Evolutionary conservation across 2,113 vertebrate genomes (phyloP).

Genomic region (Calidris pygmaea): DNA sequence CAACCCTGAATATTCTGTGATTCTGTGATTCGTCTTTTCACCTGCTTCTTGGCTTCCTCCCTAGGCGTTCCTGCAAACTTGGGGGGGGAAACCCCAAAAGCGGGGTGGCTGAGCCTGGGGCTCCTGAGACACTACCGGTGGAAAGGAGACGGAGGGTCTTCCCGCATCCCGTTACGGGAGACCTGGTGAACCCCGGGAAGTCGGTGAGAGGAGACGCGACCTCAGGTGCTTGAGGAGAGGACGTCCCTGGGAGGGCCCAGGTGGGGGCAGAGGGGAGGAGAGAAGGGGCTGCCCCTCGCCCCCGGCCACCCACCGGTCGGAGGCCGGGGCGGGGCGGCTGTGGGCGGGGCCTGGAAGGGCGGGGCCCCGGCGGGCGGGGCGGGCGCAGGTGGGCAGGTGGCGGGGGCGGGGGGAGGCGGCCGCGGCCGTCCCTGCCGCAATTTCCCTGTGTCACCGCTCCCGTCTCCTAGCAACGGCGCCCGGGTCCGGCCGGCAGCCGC

Average conservation of each 20-base stretch:
- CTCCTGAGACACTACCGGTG: not conserved
- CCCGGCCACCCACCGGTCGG: not conserved
- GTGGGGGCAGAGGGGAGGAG: not conserved
- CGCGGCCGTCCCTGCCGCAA: too few species aligned
- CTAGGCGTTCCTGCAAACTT: not conserved
- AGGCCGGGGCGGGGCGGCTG: not conserved
- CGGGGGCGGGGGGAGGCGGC: too few species aligned
- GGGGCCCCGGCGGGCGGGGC: not conserved
- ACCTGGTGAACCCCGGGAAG: not conserved
- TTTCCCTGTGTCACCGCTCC: too few species aligned
- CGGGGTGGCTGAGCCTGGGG: not conserved
- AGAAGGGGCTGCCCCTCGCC: not conserved
- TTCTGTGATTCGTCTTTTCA: not conserved
- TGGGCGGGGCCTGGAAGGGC: not conserved
- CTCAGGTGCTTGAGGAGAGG: not conserved
- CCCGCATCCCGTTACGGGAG: not conserved
- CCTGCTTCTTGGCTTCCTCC: not conserved
- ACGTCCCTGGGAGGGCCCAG: not conserved
- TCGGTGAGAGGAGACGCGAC: not conserved
- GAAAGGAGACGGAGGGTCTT: not conserved
- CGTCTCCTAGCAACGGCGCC: too few species aligned
- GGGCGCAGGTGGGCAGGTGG: too few species aligned
- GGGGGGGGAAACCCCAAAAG: accelerated
- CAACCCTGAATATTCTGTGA: too few species aligned
- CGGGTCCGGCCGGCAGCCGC: too few species aligned